Percentiles rank a stretch among this genome's conserved stretches.
phyloP scores from a whole-genome alignment of 2,797 vertebrate species.

The Alectoris magna region DNA sequence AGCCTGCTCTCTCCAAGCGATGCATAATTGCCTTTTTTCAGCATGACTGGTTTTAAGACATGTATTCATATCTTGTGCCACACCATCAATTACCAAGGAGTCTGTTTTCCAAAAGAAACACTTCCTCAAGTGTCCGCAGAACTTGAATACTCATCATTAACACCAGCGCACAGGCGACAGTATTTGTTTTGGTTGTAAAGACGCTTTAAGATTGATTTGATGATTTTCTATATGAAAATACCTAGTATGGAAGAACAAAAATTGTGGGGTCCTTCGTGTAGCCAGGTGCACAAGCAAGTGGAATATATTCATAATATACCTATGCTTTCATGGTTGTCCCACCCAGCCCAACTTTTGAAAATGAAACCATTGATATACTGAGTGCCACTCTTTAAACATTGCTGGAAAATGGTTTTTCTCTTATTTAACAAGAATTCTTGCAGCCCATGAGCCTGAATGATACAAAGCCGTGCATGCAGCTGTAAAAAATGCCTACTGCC shows the following conservation, averaged over 20 bases:
- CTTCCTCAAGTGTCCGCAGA: neutral
- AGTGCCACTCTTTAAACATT: neutral
- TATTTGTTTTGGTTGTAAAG: neutral
- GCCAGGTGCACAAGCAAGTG: neutral
- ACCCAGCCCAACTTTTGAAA: neutral
- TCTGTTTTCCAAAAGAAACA: neutral
- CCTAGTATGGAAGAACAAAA: neutral
- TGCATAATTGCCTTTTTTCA: neutral
- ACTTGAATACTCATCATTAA: neutral
- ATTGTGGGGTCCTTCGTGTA: neutral
- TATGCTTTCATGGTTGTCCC: neutral
- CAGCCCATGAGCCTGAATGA: neutral
- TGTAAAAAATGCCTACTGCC: neutral
- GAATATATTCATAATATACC: neutral
- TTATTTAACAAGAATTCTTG: neutral
- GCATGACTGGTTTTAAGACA: neutral
- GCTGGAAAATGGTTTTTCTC: neutral
- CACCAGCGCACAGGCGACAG: neutral
- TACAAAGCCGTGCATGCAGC: neutral
- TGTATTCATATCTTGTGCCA: neutral
- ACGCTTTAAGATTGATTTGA: neutral
- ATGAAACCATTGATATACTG: neutral
- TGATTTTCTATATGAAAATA: neutral
- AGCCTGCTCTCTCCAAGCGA: neutral
- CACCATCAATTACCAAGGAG: neutral